Conservation (phyloP, 2,888 invertebrate genomes). For the Pseudococcus viburni region DNA sequence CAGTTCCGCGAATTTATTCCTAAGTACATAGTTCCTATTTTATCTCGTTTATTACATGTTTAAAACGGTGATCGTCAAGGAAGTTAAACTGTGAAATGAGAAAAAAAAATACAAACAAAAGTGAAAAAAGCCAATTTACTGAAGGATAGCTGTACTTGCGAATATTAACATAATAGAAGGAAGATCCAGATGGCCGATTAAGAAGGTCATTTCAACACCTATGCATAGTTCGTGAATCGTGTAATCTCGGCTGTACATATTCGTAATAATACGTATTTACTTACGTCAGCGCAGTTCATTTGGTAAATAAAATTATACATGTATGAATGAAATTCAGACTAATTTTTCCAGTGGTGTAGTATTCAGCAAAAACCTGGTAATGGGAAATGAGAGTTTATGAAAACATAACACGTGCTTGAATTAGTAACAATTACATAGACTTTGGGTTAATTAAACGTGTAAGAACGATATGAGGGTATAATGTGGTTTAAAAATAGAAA, state of each 20-base stretch:
- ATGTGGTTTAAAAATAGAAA: too few species aligned
- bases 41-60: constrained; percentile 13
- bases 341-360: not conserved
- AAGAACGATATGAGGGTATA: not conserved
- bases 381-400: not conserved
- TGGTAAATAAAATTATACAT: not conserved
- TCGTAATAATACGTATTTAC: not conserved
- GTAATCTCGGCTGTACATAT: not conserved
- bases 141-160: constrained; percentile 28
- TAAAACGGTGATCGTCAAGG: constrained; percentile 18
- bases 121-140: constrained; percentile 34
- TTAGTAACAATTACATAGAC: not conserved
- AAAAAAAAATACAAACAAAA: constrained; percentile 50
- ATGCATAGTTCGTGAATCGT: not conserved
- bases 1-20: constrained; percentile 5
- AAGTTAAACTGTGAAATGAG: constrained; percentile 41
- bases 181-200: constrained; percentile 39
- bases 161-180: constrained; percentile 53
- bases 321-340: not conserved
- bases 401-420: not conserved
- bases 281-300: not conserved
- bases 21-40: constrained; percentile 19
- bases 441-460: not conserved
- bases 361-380: not conserved
- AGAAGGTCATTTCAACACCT: constrained; percentile 40